phyloP scores from a whole-genome alignment of 1,140 invertebrate genomes.

The Drosophila ercepeae region DNA sequence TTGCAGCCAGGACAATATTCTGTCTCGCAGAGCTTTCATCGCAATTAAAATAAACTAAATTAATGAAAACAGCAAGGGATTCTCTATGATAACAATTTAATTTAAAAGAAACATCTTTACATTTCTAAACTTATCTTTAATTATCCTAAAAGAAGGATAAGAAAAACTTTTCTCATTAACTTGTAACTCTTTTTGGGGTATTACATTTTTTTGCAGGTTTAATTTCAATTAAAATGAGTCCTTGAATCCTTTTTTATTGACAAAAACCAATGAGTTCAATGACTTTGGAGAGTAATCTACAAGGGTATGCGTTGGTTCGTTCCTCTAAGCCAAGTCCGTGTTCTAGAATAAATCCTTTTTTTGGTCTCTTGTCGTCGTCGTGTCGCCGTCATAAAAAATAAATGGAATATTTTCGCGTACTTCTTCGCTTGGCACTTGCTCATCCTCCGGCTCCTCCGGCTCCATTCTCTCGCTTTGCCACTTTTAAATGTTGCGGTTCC shows the following conservation, averaged over 20 bases:
- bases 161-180: no score
- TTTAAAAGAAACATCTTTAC: no score
- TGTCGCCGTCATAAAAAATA: conserved; percentile 65
- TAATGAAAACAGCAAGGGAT: no score
- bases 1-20: neutral
- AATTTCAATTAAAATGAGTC: no score
- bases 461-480: neutral
- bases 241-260: no score
- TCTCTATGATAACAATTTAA: no score
- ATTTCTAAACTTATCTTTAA: no score
- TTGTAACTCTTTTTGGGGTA: no score
- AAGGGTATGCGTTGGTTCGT: conserved; percentile 23
- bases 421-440: conserved; percentile 35
- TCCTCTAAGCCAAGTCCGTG: neutral
- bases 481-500: conserved; percentile 35
- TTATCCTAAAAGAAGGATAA: no score
- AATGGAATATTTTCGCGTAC: conserved; percentile 62
- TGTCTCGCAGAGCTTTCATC: neutral
- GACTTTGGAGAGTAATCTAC: neutral
- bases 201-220: no score
- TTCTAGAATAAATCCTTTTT: neutral
- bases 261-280: neutral
- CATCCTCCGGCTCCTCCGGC: conserved; percentile 20
- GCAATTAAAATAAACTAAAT: neutral
- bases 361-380: conserved; percentile 38